phyloP scores from a whole-genome alignment of 2,113 vertebrate species.

The Macaca fascicularis region T2T-MFA8v1.1 NC_088395.1:112049501-112050000 shows the following conservation, averaged over 20 bases:
- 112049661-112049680: constrained; percentile 18
- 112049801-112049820: neutral
- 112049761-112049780: neutral
- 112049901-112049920: neutral
- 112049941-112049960: neutral
- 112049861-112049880: neutral
- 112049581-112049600: neutral
- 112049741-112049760: neutral
- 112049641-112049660: neutral
- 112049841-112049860: neutral
- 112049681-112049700: constrained; percentile 30
- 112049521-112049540: neutral
- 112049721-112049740: constrained; percentile 10
- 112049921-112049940: neutral
- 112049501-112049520: neutral
- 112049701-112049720: neutral
- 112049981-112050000: neutral
- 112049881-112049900: neutral
- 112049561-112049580: neutral
- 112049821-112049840: neutral
- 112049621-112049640: neutral
- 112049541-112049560: neutral
- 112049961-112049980: neutral
- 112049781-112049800: neutral
- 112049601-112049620: constrained; percentile 4